Evolutionary conservation across 1,140 invertebrate species (phyloP).

Genomic region (Augochlora pura): DNA sequence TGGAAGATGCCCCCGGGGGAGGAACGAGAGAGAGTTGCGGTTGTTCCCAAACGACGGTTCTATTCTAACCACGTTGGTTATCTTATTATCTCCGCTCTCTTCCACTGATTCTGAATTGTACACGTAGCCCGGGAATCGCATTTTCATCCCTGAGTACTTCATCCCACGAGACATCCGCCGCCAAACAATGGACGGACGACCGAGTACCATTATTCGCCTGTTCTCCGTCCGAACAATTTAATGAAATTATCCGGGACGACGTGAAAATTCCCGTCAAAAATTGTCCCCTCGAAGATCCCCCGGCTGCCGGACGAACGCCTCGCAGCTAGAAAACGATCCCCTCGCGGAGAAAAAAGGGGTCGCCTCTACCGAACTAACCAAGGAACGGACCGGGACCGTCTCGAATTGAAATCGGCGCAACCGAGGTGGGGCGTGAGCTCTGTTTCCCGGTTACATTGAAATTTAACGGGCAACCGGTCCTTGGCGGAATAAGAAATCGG

Average conservation of each 20-base stretch:
- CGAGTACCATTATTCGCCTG: too few relatives aligned
- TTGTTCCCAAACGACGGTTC: slow-evolving; percentile 46
- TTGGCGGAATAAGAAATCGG: too few relatives aligned
- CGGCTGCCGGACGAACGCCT: too few relatives aligned
- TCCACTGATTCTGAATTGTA: slow-evolving; percentile 56
- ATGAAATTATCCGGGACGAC: slow-evolving; percentile 14
- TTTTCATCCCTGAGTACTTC: slow-evolving; percentile 53
- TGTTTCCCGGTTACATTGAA: not conserved
- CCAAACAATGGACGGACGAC: not conserved
- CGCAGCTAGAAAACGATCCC: not conserved
- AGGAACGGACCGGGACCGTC: not conserved
- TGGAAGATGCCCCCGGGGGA: slow-evolving; percentile 16
- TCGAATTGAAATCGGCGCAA: not conserved
- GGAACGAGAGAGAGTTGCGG: slow-evolving; percentile 33
- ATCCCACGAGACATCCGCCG: slow-evolving; percentile 43
- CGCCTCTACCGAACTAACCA: not conserved
- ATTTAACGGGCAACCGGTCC: not conserved
- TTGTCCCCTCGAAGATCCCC: not conserved
- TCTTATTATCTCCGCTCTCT: slow-evolving; percentile 55
- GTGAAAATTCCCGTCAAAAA: slow-evolving; percentile 18
- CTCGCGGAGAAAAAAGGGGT: not conserved
- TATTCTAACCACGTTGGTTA: slow-evolving; percentile 60
- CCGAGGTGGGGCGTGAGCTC: not conserved
- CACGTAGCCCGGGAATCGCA: slow-evolving; percentile 53
- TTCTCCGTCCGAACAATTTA: slow-evolving; percentile 13